Evolutionary conservation across 2,888 invertebrate species (phyloP), one percentile per base, ranked within the genome.

Genomic region (Pemphredon lugubris): DNA sequence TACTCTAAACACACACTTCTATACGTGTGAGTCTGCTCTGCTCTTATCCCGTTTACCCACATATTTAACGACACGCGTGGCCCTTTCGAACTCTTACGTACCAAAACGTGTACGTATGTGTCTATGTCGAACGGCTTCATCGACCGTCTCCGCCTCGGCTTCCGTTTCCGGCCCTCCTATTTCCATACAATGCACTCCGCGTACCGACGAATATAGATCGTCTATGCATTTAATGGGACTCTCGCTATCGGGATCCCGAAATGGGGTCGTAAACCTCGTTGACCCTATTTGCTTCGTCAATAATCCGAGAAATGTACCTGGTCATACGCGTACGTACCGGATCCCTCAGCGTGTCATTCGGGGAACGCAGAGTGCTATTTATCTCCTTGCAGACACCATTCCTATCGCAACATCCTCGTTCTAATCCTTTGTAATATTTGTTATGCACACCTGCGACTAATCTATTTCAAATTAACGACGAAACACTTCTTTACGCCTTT

Each of bases 161-260:
- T 75, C 73, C 74, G 73, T 57, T 75, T 75, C 64, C 68, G 45
- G 68, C 18, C 54, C 39, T 50, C 39, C 42, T 14, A 75, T 75
- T 75, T 74, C 50, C 75, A 73, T 70, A 75, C 75, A 75, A 75
- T 75, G 69, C 37, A 51, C 54, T 32, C 54, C 11, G 50, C 59
- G 13, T 9, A 16, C 32, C 18, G 44, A 39, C 57, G 30, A 59
- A 66, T 73, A 70, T 69, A 60, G 75, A 70, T 58, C 74, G 69
- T 61, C 57, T 58, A 45, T 53, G 63, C 58, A 59, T 64, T 65
- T 75, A 75, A 75, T 59, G 61, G 61, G 74, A 69, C 55, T 61
- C 61, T 51, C 55, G 60, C 53, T 68, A 65, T 64, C 60, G 65
- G 55, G 40, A 60, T 5, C 21, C 40, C 32, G 53, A 67, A 73